phyloP scores from a whole-genome alignment of 2,113 vertebrate genomes.

The Calypte anna region DNA sequence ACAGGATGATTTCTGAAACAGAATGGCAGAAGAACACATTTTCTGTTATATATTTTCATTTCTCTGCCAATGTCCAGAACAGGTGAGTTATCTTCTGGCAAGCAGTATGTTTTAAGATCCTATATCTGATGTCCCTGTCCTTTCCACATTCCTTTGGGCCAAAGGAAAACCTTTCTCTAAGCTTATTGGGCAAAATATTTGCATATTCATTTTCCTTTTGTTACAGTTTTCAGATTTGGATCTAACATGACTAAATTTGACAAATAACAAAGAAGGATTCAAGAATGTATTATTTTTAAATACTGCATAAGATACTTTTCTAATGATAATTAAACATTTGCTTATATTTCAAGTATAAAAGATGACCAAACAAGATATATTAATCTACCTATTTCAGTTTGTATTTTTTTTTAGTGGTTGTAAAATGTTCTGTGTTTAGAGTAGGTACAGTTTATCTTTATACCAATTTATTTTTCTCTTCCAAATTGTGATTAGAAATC shows the following conservation, averaged over 20 bases:
- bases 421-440: background rate
- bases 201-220: background rate
- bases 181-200: background rate
- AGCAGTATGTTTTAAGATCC: background rate
- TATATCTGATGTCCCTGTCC: background rate
- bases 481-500: background rate
- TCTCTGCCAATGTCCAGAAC: background rate
- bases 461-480: background rate
- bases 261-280: background rate
- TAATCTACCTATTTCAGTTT: background rate
- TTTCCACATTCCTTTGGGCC: background rate
- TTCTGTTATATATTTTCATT: background rate
- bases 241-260: background rate
- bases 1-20: background rate
- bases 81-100: background rate
- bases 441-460: background rate
- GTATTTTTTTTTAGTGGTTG: background rate
- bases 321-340: background rate
- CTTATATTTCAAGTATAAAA: background rate
- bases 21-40: background rate
- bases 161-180: background rate
- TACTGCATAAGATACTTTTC: background rate
- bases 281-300: background rate
- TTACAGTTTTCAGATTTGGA: background rate
- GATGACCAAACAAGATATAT: background rate